These are phyloP conservation scores for Sympetrum striolatum DNA, from an alignment of 2,888 invertebrate species.

Conservation along the genomic window DNA sequence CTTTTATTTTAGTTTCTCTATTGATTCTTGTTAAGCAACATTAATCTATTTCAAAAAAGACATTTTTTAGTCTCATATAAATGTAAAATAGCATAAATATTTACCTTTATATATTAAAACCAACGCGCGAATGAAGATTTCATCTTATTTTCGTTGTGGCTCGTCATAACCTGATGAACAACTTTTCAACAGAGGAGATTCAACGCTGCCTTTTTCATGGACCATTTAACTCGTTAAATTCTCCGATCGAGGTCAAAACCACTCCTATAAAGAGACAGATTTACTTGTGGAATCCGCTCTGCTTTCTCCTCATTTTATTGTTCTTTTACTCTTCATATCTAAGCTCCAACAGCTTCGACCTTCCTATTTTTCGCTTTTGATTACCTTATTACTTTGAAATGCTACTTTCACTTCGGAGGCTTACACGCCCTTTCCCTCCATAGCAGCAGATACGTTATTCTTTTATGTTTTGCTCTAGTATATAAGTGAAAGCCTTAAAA, in stretches of 20 bases:
- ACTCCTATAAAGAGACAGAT: no score
- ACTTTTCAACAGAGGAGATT: no score
- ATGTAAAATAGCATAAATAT: neutral
- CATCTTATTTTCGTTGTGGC: neutral
- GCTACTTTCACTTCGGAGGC: neutral
- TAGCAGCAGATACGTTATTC: neutral
- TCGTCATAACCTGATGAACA: no score
- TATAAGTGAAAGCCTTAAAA: neutral
- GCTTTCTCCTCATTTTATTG: neutral
- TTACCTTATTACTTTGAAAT: no score
- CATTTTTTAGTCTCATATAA: neutral
- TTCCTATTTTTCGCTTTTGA: neutral
- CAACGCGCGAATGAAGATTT: no score
- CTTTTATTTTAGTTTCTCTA: no score
- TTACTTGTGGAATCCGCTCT: neutral
- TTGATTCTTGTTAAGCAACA: no score
- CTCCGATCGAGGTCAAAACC: no score
- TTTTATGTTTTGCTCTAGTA: neutral
- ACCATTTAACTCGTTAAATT: no score
- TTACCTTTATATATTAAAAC: neutral
- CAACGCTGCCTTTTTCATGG: neutral
- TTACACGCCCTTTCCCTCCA: neutral
- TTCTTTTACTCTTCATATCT: neutral
- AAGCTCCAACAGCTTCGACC: neutral
- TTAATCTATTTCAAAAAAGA: no score